Base-by-base conservation (phyloP, 2,113 vertebrate species). In the Aviceda subcristata region DNA sequence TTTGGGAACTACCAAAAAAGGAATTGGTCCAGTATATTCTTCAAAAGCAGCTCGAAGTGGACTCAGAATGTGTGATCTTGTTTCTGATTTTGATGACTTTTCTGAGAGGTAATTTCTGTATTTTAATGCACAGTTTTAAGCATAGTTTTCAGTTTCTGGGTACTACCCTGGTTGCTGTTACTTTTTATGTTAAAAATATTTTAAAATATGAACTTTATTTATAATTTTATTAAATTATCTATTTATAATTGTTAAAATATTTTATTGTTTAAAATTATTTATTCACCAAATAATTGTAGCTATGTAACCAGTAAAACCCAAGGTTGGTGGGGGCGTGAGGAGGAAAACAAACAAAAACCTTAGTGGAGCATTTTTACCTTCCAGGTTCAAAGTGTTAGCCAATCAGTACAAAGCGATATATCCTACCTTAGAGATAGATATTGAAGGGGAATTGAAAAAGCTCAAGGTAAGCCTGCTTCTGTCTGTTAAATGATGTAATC, bases 1-100 rank as follows among this genome's bases (percentile, higher is more conserved):
- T 97, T 98, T 99, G 96, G 99, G 99, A 87, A 99, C 99, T 59
- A 99, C 99, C 27, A 99, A 99, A 97, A 99, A 99, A 97, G 99
- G 99, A 69, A 99, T 99, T 45, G 99, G 99, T 60, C 99, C 99
- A 6, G 99, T 99, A 30, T 99, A 99, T 97, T 99, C 99, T 9
- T 99, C 99, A 51, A 99, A 99, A 98, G 99, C 99, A 59, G 99
- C 99, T 69, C 99, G 99, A 74, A 99, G 98, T 88, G 99, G 99
- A 81, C 99, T 99, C 88, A 98, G 99, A 97, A 99, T 99, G 98
- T 99, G 99, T 66, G 99, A 99, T 96, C 99, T 99, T 84, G 97
- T 99, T 91, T 98, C 99, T 66, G 99, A 99, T 98, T 99, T 99
- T 86, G 98, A 98, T 71, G 98, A 99, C 91, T 99, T 99, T 98